Evolutionary conservation across 2,797 vertebrate species (phyloP).

Genomic region (Esox masquinongy): DNA sequence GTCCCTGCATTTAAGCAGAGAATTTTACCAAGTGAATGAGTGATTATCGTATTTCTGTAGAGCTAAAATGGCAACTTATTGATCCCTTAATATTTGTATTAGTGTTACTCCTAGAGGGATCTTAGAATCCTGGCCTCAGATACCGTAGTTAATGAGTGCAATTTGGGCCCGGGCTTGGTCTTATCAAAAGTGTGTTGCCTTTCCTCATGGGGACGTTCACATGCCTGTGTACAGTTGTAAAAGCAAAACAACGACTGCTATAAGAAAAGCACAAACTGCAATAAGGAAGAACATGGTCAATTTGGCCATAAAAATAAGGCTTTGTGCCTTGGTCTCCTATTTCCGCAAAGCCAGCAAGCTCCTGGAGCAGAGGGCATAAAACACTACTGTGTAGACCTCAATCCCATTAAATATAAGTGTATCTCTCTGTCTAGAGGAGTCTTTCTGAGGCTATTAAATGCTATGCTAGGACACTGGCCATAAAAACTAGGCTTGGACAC

Average conservation of each 20-base stretch:
- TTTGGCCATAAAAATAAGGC: not conserved
- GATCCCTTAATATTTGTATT: not conserved
- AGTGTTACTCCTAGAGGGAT: not conserved
- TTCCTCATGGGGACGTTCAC: not conserved
- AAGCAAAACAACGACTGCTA: not conserved
- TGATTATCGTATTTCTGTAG: not conserved
- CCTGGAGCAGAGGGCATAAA: not conserved
- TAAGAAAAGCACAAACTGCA: not conserved
- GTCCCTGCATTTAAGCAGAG: not conserved
- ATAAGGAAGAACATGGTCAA: not conserved
- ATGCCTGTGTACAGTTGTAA: not conserved
- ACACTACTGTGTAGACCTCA: not conserved
- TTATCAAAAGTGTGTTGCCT: not conserved
- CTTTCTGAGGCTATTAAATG: not conserved
- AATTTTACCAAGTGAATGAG: not conserved
- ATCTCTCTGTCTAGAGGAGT: conserved; percentile 21
- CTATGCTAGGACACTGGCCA: not conserved
- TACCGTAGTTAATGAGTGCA: not conserved
- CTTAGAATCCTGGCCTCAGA: not conserved
- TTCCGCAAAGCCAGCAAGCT: not conserved
- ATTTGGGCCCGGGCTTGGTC: not conserved
- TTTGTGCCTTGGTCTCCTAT: not conserved
- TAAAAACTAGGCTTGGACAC: not conserved
- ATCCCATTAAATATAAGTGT: not conserved
- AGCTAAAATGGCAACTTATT: not conserved